Conservation (phyloP, 2,888 invertebrate genomes). For the Tetheella fluctuosa region DNA sequence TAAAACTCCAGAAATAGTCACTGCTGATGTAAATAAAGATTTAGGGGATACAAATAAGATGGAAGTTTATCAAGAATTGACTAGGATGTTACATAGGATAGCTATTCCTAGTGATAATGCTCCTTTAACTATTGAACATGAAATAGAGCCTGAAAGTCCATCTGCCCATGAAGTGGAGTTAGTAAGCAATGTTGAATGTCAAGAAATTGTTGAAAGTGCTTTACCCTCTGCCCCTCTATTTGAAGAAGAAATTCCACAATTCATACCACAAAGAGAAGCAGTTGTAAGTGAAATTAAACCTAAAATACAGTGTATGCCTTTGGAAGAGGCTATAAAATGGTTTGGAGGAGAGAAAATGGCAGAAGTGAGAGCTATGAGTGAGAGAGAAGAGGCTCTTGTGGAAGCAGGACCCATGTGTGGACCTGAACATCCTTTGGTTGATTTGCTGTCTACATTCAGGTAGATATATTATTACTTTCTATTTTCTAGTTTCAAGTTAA, state of each 20-base stretch:
- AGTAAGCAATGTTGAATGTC: constrained; percentile 11
- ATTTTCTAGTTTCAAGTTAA: too few relatives aligned
- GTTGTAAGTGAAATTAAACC: constrained; percentile 27
- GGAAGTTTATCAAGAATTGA: constrained; percentile 41
- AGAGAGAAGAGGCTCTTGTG: constrained; percentile 66
- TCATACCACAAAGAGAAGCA: constrained; percentile 24
- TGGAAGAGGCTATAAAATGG: constrained; percentile 64
- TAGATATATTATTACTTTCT: too few relatives aligned
- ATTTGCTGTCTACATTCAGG: constrained; percentile 75
- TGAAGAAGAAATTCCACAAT: constrained; percentile 38
- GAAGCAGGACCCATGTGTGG: constrained; percentile 63
- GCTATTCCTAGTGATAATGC: constrained; percentile 28
- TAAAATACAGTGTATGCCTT: constrained; percentile 57
- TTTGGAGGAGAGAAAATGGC: constrained; percentile 68
- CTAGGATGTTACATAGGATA: constrained; percentile 42
- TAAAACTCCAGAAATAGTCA: not conserved
- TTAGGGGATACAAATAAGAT: not conserved
- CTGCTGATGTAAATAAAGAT: constrained; percentile 16
- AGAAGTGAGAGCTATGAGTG: constrained; percentile 65
- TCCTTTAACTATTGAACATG: constrained; percentile 30
- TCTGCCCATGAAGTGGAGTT: constrained; percentile 17
- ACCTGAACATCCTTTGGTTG: constrained; percentile 73
- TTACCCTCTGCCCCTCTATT: constrained; percentile 70
- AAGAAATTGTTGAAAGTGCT: constrained; percentile 24
- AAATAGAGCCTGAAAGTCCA: constrained; percentile 31